Conservation (phyloP, 2,888 invertebrate species). For the Drosophila sordidula region DNA sequence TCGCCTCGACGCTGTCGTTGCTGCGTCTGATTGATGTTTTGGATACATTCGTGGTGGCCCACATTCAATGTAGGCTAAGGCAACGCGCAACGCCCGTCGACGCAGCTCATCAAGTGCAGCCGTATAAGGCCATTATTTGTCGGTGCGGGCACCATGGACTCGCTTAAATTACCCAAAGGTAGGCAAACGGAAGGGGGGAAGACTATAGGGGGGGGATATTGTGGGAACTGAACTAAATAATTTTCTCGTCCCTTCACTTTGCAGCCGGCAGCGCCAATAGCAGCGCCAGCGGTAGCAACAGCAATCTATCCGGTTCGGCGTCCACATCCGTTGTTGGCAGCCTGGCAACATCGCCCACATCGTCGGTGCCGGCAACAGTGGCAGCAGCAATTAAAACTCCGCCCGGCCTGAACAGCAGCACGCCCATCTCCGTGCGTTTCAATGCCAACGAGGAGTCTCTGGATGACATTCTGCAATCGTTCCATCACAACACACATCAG, state of each 20-base stretch:
- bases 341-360: slow-evolving; percentile 67
- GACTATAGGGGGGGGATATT: neutral
- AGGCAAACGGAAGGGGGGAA: slow-evolving; percentile 25
- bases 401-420: slow-evolving; percentile 72
- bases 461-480: slow-evolving; percentile 84
- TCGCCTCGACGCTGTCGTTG: neutral
- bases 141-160: slow-evolving; percentile 80
- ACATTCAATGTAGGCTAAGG: slow-evolving; percentile 67
- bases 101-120: slow-evolving; percentile 72
- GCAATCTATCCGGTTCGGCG: slow-evolving; percentile 67
- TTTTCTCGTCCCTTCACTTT: neutral
- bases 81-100: slow-evolving; percentile 42
- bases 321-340: slow-evolving; percentile 63
- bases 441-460: slow-evolving; percentile 85
- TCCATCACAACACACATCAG: slow-evolving; percentile 70
- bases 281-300: slow-evolving; percentile 75
- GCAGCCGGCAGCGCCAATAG: slow-evolving; percentile 63
- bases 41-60: slow-evolving; percentile 56
- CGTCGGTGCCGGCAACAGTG: slow-evolving; percentile 45
- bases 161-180: slow-evolving; percentile 84
- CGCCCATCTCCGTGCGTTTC: slow-evolving; percentile 84
- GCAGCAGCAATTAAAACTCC: slow-evolving; percentile 66
- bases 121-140: slow-evolving; percentile 51
- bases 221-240: neutral
- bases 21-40: slow-evolving; percentile 70